These are phyloP conservation scores for Gymnoscopelus braueri DNA, from an alignment of 2,797 vertebrate genomes.

Conservation along the genomic window DNA sequence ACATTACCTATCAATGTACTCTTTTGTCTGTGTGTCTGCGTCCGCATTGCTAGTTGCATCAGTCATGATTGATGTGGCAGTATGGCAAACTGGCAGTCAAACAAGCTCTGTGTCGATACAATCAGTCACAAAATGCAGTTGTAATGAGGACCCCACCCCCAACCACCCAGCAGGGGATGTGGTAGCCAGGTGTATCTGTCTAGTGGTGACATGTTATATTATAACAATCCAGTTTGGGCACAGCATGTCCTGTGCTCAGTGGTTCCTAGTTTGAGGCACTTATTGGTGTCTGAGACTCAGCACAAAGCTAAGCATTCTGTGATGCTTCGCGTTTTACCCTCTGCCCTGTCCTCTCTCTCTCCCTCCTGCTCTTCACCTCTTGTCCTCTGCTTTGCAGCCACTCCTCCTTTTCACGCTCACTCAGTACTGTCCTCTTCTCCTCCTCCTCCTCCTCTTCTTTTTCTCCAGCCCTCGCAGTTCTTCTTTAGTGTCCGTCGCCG, in stretches of 20 bases:
- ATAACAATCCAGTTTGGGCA: slow-evolving; percentile 24
- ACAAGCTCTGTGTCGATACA: slow-evolving; percentile 26
- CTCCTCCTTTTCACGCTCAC: slow-evolving; percentile 19
- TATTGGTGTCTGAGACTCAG: slow-evolving; percentile 59
- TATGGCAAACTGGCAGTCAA: slow-evolving; percentile 40
- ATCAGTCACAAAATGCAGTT: slow-evolving; percentile 8
- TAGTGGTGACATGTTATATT: slow-evolving; percentile 6
- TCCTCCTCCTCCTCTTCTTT: slow-evolving; percentile 29
- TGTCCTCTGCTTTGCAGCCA: not conserved
- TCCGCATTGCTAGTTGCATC: not conserved
- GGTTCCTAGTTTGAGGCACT: slow-evolving; percentile 68
- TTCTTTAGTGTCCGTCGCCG: too few relatives aligned
- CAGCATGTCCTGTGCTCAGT: slow-evolving; percentile 25
- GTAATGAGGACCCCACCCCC: not conserved
- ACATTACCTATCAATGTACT: not conserved
- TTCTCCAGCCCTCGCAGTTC: slow-evolving; percentile 1
- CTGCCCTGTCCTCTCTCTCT: not conserved
- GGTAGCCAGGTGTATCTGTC: slow-evolving; percentile 23
- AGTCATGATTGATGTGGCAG: slow-evolving; percentile 24
- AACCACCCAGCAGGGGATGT: not conserved
- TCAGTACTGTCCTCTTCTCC: slow-evolving; percentile 21
- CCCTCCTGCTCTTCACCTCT: slow-evolving; percentile 8
- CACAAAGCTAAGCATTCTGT: slow-evolving; percentile 44
- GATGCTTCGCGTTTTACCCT: slow-evolving; percentile 2
- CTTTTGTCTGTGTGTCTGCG: slow-evolving; percentile 7